Base-by-base conservation (phyloP, 2,113 vertebrate species). In the Cephalopholis sonnerati region DNA sequence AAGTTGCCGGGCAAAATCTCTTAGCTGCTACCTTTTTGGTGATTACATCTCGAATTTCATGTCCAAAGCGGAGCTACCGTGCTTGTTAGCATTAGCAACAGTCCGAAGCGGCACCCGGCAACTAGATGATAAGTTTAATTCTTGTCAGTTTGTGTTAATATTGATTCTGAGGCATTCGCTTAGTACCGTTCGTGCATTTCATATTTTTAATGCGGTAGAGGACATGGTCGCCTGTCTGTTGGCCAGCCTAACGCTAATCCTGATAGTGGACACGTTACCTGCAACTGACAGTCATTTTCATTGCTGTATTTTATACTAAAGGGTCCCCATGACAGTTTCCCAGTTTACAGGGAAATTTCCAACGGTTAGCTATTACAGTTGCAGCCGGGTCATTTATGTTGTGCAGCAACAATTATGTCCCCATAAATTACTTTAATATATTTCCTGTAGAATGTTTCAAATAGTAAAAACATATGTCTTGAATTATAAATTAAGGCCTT, bases 21-120 rank as follows among this genome's bases (percentile, higher is more conserved):
- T 12, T 16, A 24, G 0, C 3, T 25, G 17, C 18, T 7, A 13
- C 27, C 0, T 25, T 57, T 22, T 29, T 16, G 2, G n/a, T 17
- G 27, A 39, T 29, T 63, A 16, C 10, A n/a, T 18, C 22, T 11
- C 0, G 25, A 62, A 10, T 13, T 54, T 44, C 0, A n/a, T 3
- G 5, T 46, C 39, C 2, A 13, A 2, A 29, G 1, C 8, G 6
- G 16, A 58, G 53, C 77, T 61, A 41, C 20, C n/a, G 11, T 39
- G 51, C 74, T 63, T 61, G 53, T 50, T 68, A 87, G 77, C 78
- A 57, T 58, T 74, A 87, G 64, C 84, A 53, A 22, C n/a, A 51
- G 1, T 10, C 4, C 0, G 12, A 29, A 67, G 46, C 41, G 18
- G 3, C 16, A 69, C 13, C 1, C 3, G 12, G 50, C 22, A 18